Conservation (phyloP, 2,888 invertebrate genomes). For the Altica lythri region DNA sequence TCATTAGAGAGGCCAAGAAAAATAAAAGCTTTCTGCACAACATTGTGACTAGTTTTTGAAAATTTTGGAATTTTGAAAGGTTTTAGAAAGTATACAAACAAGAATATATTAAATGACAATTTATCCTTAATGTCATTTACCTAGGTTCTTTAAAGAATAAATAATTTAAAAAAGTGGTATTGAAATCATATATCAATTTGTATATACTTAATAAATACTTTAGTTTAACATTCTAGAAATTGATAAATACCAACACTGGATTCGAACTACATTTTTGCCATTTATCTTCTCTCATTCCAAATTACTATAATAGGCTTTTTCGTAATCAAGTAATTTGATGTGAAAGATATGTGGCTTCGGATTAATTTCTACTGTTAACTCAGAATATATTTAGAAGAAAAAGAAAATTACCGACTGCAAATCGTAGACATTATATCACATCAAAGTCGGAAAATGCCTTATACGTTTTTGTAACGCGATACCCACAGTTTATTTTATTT, state of each 20-base stretch:
- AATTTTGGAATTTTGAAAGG: no score
- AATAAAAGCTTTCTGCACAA: no score
- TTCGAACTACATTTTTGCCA: constrained; percentile 9
- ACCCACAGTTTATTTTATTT: constrained; percentile 1
- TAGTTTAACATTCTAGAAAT: constrained; percentile 7
- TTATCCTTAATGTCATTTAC: no score
- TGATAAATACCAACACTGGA: no score
- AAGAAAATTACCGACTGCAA: constrained; percentile 26
- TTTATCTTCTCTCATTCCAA: constrained; percentile 8
- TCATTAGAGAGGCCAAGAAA: no score
- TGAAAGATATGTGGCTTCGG: constrained; percentile 25
- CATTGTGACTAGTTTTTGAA: no score
- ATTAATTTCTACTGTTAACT: constrained; percentile 24
- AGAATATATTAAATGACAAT: no score
- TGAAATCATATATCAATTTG: not conserved
- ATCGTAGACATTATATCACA: constrained; percentile 27
- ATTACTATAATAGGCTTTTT: constrained; percentile 15
- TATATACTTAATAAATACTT: not conserved
- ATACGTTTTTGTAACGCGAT: constrained; percentile 16
- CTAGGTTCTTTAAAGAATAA: no score
- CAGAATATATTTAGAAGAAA: constrained; percentile 18
- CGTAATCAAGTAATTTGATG: constrained; percentile 25
- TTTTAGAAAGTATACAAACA: no score
- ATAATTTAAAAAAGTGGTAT: not conserved
- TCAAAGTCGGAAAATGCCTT: constrained; percentile 27